These are phyloP conservation scores for Eonycteris spelaea DNA, from an alignment of 2,113 vertebrate species.

Conservation along the genomic window DNA sequence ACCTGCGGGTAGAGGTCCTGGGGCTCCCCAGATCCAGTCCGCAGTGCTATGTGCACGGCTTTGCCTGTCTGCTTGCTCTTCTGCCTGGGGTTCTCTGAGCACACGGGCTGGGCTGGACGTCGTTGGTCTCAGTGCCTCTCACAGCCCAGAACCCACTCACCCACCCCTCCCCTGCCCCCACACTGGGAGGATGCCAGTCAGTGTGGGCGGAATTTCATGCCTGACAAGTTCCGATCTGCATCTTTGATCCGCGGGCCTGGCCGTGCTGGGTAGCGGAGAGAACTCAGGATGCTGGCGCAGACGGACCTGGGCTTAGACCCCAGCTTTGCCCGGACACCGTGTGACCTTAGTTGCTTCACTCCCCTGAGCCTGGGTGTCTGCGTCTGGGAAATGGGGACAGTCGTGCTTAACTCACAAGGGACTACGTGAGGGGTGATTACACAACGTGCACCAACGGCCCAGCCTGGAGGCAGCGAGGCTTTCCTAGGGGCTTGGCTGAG, in stretches of 20 bases:
- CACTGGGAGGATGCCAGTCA: neutral
- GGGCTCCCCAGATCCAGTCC: neutral
- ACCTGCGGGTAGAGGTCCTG: too few relatives aligned
- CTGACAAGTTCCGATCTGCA: conserved; percentile 61
- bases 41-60: fast-evolving
- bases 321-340: neutral
- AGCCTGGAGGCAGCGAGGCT: neutral
- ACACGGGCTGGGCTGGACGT: fast-evolving
- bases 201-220: conserved; percentile 53
- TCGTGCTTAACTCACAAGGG: neutral
- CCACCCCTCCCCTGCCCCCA: neutral
- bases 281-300: neutral
- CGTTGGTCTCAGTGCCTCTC: neutral
- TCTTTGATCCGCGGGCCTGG: conserved; percentile 59
- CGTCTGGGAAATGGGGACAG: neutral
- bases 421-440: neutral
- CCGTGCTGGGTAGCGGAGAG: neutral
- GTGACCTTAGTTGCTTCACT: neutral
- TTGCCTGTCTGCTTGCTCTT: neutral
- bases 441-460: neutral
- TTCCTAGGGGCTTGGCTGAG: neutral
- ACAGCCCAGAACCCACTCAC: neutral
- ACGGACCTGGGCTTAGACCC: neutral
- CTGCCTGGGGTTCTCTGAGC: neutral
- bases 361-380: neutral